Evolutionary conservation across 2,888 invertebrate species (phyloP), one percentile per base, ranked within the genome.

Genomic region (Noctua pronuba): DNA sequence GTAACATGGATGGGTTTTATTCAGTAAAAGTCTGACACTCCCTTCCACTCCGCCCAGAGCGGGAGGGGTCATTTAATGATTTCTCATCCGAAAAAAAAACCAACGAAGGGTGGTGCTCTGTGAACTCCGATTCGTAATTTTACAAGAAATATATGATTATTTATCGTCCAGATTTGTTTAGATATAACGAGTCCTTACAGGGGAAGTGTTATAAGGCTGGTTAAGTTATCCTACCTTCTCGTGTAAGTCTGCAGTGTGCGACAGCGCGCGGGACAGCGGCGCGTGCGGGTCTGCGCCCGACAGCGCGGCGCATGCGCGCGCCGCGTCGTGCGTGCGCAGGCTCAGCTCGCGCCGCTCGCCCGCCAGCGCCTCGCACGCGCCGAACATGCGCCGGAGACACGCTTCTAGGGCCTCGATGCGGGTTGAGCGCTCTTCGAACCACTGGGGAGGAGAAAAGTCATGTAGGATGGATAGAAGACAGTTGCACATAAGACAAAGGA

Each of bases 351-450:
- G 98, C 75, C 99, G 97, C 92, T 99, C 98, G 65, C 97, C 97
- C 24, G 99, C 99, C 87, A 99, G 97, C 2, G 98, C 97, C 94
- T 99, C 99, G 80, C 99, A 98, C 87, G 99, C 98, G 49, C 97
- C 97, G 94, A 98, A 98, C 83, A 99, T 96, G 88, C 99, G 98
- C 66, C 99, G 97, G 77, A 99, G 97, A 92, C 99, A 99, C 83
- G 97, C 97, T 93, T 99, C 99, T 41, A 99, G 96, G 58, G 98
- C 98, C 92, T 99, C 99, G 64, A 99, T 98, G 94, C 99, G 99
- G 11, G 98, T 97, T 44, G 98, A 98, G 91, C 99, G 99, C 94
- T 99, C 99, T 94, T 99, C 99, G 96, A 99, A 99, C 99, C 99
- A 99, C 99, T 99, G 89, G 2, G 11, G 13, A 52, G 31, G 7